Evolutionary conservation across 2,797 vertebrate species (phyloP), one percentile per base, ranked within the genome.

Genomic region (Sparidentex hasta): DNA sequence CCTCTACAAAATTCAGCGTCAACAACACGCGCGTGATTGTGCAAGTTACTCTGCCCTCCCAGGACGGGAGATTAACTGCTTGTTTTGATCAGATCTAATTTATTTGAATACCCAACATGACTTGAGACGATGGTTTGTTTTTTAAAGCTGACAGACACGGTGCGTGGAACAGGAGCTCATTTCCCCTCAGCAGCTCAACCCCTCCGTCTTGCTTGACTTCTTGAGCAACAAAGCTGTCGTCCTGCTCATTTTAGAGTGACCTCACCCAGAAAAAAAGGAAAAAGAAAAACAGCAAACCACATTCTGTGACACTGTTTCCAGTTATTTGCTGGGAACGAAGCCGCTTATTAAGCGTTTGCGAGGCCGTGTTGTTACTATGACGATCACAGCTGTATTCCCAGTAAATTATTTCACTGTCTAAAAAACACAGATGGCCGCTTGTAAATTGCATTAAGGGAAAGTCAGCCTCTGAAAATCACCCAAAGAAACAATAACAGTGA

Each of bases 391-490:
- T 82, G 72, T 79, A 81, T 81, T 73, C 56, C 54, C 46, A 52
- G 62, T 71, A 64, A 87, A 79, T 68, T 14, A 76, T 78, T 76
- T 54, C 27, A 66, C 62, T 47, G 65, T 77, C 64, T 71, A 67
- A 80, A 83, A 83, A 82, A 73, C 66, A 68, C 80, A 88, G 81
- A 85, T 90, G 83, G 87, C 27, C 54, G 52, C 55, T 73, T 77
- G 59, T 38, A 79, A 77, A 82, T 80, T 21, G 41, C 27, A 50
- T 25, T 48, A 29, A 43, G 41, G 41, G 9, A 52, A 16, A 63
- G 13, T 81, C 62, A 38, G 61, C 41, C 43, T 72, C 41, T 62
- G 33, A 55, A 80, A 81, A 68, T 33, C 12, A 55, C 7, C 43
- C 13, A 46, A 46, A 58, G 29, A 51, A 41, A 57, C 23, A 33